Evolutionary conservation across 2,113 vertebrate species (phyloP), one percentile per base, ranked within the genome.

Genomic region (Mesocricetus auratus): DNA sequence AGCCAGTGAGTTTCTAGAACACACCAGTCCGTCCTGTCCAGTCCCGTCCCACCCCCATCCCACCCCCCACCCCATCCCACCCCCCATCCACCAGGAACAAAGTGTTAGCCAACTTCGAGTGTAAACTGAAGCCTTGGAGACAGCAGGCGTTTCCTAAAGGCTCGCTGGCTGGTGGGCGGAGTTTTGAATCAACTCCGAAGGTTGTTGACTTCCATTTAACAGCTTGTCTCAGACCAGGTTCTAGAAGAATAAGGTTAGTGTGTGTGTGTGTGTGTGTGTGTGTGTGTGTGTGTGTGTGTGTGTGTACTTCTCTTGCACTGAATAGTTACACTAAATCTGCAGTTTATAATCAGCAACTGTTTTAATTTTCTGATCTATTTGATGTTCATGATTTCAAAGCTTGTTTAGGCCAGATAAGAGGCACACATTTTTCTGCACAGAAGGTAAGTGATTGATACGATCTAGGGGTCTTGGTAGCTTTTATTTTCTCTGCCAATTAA

Each of bases 241-340:
- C 60, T 16, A 1, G n/a, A 90, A 89, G 66, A 89, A 19, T 3
- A 94, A 97, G 96, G 96, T 96, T 21, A 93, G 97, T 94, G 56
- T 0, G 22, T 21, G 26, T 10, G 47, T 33, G 13, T 33, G 47
- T 50, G 45, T 47, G 42, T 71, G 69, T 74, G 71, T 47, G 45
- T 53, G 75, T 78, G 16, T 42, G 71, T 22, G n/a, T 22, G 71
- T 39, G n/a, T 24, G 71, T 19, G 29, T 10, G 16, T 4, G 71
- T 33, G 39, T n/a, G 31, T 17, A 39, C 7, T 75, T 2, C 87
- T 90, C 5, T 96, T 73, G 64, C 47, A 24, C 24, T 93, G 7
- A 26, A 15, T 45, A 66, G 58, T 66, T 42, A 42, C 4, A 56
- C n/a, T 62, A 45, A n/a, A 62, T 77, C 75, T 83, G 17, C 50